Percentiles rank a stretch among this genome's conserved stretches.
phyloP scores from a whole-genome alignment of 2,797 vertebrate genomes.

The Etheostoma nigrum region DNA sequence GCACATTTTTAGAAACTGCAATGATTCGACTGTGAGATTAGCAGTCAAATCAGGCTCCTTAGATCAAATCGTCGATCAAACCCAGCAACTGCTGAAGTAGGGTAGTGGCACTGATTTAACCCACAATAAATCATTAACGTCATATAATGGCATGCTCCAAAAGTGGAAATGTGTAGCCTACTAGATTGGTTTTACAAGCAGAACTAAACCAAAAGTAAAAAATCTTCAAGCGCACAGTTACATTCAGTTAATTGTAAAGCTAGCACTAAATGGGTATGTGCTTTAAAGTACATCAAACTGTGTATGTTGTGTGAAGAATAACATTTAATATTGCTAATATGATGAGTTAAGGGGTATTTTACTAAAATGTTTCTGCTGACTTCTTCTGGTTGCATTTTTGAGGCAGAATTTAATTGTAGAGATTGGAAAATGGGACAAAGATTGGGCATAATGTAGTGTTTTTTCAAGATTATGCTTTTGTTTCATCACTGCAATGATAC shows the following conservation, averaged over 20 bases:
- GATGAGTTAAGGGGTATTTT: not conserved
- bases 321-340: not conserved
- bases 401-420: not conserved
- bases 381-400: constrained; percentile 4
- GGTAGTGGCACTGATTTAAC: not conserved
- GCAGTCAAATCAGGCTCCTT: too few relatives aligned
- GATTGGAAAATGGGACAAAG: not conserved
- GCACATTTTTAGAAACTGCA: too few relatives aligned
- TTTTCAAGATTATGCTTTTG: not conserved
- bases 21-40: too few relatives aligned
- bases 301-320: too few relatives aligned
- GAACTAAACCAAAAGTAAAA: not conserved
- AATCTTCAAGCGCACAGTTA: not conserved
- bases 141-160: not conserved
- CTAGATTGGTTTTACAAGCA: not conserved
- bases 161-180: not conserved
- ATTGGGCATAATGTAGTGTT: not conserved
- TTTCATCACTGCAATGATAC: not conserved
- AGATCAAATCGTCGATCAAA: too few relatives aligned
- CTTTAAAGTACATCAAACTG: not conserved
- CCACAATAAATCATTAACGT: not conserved
- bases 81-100: too few relatives aligned
- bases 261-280: too few relatives aligned
- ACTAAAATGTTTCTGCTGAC: not conserved
- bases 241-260: not conserved